Base-by-base conservation (phyloP, 1,140 invertebrate species). In the Lethocerus indicus region DNA sequence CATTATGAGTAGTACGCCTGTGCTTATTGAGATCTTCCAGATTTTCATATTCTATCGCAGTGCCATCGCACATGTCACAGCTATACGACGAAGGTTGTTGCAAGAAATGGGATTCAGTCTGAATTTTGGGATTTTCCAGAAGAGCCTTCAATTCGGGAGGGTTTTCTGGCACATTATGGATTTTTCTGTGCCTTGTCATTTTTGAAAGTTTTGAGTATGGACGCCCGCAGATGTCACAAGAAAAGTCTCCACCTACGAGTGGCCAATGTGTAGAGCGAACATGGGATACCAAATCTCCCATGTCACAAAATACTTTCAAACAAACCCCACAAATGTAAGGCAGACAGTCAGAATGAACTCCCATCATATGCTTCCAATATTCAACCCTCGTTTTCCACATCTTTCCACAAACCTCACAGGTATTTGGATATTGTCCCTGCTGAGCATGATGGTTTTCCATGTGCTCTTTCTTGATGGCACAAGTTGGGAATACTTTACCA, bases 321-420 rank as follows among this genome's bases (percentile, higher is more conserved):
- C 71, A 73, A 25, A 73, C 68, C 1, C 71, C 71, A 49, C 71
- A 73, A 12, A 71, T 67, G n/a, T 69, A 59, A 1, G 70, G 69
- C 14, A 73, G 67, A 5, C 62, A 69, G 23, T 71, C 67, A 3
- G 68, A 60, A 49, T 73, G 71, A 0, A 73, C 70, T 5, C 70
- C 70, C 70, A 71, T 71, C 21, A 71, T 68, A 20, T 73, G 70
- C 51, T 72, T 73, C 65, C 70, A 73, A 52, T 70, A 73, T 54
- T 72, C 70, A 2, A 71, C 68, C 27, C 69, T 63, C 40, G 66
- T 69, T n/a, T 67, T 64, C 70, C 70, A 73, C 13, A 73, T 52
- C 56, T 71, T 71, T 0, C 70, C 70, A 49, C 71, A 73, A 23
- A 73, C 66, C 52, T 61, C 60, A 52, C 60, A 61, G 1, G 56